Evolutionary conservation across 1,140 invertebrate species (phyloP), one percentile per base, ranked within the genome.

Genomic region (Mercenaria mercenaria): DNA sequence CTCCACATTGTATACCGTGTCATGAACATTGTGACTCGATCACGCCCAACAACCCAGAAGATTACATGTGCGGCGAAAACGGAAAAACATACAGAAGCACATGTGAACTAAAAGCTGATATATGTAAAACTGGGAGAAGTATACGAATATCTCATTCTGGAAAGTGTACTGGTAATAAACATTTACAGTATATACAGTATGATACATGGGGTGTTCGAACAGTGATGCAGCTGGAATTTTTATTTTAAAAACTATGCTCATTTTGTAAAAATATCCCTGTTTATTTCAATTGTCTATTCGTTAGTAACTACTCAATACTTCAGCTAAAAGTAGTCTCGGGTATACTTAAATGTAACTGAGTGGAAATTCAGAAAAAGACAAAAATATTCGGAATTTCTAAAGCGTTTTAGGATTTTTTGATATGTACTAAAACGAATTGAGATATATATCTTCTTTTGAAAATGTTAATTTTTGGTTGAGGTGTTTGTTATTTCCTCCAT

Each of bases 1-100:
- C 26, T n/a, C 87, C 87, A n/a, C 87, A 88, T 41, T 88, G 87
- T 50, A 59, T 81, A 0, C 15, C 23, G 15, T 88, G 87, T 72
- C 20, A 43, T 29, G 39, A 15, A 69, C 20, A 37, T 6, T 88
- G 87, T 72, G 11, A 43, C 15, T n/a, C 13, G 1, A n/a, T 15
- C 18, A 4, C 26, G 4, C 18, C 76, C 10, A 4, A 69, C 29
- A 32, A 34, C 41, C 76, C 26, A 37, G n/a, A 18, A n/a, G 18
- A 34, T 39, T 85, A 85, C 52, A 32, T 88, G 11, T 88, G 87
- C 29, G 87, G 77, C 2, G 87, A 50, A 23, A 74, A 88, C 41
- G 87, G 87, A 18, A 26, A 69, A 18, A 88, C 87, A 34, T 88
- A 88, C 39, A 50, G 26, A 34, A 80, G 52, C 61, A 41, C 29